Evolutionary conservation across 2,113 vertebrate genomes (phyloP).

Genomic region (Proteles cristata): DNA sequence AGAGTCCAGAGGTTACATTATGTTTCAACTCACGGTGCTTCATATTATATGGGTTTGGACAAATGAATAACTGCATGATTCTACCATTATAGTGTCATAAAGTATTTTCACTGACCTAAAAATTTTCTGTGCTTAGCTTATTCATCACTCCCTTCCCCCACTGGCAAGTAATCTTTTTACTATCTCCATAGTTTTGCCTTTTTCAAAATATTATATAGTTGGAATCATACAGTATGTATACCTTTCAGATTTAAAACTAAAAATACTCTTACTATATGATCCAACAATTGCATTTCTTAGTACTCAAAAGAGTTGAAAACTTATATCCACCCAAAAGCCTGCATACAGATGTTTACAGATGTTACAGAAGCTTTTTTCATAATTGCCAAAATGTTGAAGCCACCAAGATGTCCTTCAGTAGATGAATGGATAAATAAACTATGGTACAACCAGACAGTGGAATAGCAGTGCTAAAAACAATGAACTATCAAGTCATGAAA

Average conservation of each 20-base stretch:
- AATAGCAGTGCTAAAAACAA: background rate
- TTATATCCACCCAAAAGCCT: background rate
- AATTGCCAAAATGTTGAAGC: background rate
- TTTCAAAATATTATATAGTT: background rate
- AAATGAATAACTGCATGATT: background rate
- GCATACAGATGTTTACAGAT: background rate
- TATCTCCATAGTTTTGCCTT: background rate
- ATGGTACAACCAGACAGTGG: background rate
- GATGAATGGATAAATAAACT: background rate
- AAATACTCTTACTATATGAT: background rate
- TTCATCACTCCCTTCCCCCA: background rate
- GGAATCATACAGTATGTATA: background rate
- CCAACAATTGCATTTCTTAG: background rate
- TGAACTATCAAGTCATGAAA: background rate
- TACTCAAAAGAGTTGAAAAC: background rate
- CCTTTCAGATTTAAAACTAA: background rate
- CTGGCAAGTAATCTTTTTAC: background rate
- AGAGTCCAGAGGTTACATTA: background rate
- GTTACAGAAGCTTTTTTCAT: constrained; percentile 5
- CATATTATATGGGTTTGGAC: background rate
- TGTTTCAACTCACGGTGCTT: background rate
- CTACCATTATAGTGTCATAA: background rate
- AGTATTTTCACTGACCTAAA: background rate
- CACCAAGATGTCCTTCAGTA: background rate
- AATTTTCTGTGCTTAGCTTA: background rate